Evolutionary conservation across 2,113 vertebrate genomes (phyloP).

Genomic region (Eulacestoma nigropectus): DNA sequence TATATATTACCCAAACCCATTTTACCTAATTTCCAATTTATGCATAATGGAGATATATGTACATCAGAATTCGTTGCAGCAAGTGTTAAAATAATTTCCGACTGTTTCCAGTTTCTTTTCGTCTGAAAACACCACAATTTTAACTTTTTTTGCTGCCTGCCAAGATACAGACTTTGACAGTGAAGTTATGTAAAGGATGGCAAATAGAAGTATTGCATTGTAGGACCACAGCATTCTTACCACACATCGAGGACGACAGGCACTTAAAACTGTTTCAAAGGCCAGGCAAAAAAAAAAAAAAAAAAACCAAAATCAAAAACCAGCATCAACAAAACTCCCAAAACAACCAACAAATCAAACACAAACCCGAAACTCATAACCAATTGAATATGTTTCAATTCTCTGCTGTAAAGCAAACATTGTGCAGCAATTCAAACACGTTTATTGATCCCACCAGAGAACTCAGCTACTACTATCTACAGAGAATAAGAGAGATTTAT

Average conservation of each 20-base stretch:
- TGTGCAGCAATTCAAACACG: not conserved
- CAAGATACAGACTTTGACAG: not conserved
- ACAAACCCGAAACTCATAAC: not conserved
- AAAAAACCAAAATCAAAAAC: not conserved
- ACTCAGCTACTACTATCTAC: not conserved
- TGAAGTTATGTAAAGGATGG: accelerated
- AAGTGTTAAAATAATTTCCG: not conserved
- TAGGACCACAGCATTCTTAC: not conserved
- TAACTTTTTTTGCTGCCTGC: not conserved
- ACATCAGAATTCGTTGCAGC: not conserved
- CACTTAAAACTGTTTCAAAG: not conserved
- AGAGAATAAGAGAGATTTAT: not conserved
- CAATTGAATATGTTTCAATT: accelerated
- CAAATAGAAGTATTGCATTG: accelerated
- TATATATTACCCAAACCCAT: accelerated
- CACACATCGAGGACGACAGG: not conserved
- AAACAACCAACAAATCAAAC: not conserved
- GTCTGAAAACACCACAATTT: not conserved
- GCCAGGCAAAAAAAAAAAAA: not conserved
- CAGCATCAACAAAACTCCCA: not conserved
- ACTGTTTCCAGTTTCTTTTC: not conserved
- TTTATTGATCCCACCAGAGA: not conserved
- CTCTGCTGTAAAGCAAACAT: not conserved
- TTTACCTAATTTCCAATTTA: not conserved
- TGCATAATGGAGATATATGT: accelerated